These are phyloP conservation scores for Emydoidea blandingii DNA, from an alignment of 2,797 vertebrate species.

Conservation along the genomic window DNA sequence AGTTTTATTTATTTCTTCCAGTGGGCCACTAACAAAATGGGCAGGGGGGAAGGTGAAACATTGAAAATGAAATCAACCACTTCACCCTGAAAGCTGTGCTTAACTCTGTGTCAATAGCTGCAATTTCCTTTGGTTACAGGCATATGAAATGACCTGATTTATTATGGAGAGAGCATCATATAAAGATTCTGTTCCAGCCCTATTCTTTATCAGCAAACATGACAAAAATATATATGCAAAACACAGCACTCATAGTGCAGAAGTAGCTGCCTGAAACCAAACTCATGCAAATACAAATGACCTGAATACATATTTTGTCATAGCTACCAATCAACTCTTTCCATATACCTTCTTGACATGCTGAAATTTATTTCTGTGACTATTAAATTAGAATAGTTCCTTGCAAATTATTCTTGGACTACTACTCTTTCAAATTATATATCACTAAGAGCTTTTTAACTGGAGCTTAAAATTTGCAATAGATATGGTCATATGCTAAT, in stretches of 20 bases:
- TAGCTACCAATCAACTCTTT: background rate
- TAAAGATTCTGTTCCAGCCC: background rate
- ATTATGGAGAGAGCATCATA: background rate
- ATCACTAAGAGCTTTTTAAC: background rate
- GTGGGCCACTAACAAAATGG: background rate
- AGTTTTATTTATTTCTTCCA: slow-evolving; percentile 11
- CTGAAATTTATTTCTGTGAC: background rate
- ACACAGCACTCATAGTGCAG: background rate
- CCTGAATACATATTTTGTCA: background rate
- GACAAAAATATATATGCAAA: background rate
- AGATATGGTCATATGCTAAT: background rate
- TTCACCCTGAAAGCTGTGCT: background rate
- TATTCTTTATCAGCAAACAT: background rate
- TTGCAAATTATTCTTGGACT: background rate
- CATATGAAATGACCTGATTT: background rate
- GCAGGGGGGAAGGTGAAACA: background rate
- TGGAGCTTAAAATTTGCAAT: background rate
- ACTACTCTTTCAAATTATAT: background rate
- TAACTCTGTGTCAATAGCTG: background rate
- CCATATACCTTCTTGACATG: background rate
- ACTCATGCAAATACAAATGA: background rate
- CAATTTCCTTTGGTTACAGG: background rate
- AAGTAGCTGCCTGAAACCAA: background rate
- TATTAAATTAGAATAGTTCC: background rate
- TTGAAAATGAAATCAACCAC: slow-evolving; percentile 2